These are phyloP conservation scores for Sebastes glaucus DNA, from an alignment of 2,797 vertebrate genomes.

Conservation along the genomic window DNA sequence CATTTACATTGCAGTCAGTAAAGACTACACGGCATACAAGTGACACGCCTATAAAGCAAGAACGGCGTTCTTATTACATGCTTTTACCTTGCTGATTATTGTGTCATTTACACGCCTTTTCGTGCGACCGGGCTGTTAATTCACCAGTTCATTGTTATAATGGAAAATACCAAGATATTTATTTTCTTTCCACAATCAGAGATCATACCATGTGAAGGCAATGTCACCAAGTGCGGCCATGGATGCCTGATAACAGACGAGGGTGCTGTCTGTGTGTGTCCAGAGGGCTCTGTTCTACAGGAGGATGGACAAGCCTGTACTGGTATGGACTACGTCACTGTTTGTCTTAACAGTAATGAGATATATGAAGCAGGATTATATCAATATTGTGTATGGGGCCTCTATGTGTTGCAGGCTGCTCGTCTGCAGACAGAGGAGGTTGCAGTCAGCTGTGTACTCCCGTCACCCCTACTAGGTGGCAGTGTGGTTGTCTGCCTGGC, in stretches of 20 bases:
- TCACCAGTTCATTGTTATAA: not conserved
- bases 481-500: slow-evolving; percentile 89
- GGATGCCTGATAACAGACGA: slow-evolving; percentile 85
- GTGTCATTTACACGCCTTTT: too few species aligned
- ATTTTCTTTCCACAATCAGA: slow-evolving; percentile 74
- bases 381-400: not conserved
- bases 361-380: not conserved
- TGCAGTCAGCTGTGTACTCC: slow-evolving; percentile 91
- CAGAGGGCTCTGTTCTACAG: slow-evolving; percentile 86
- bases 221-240: slow-evolving; percentile 81
- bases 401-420: slow-evolving; percentile 84
- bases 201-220: slow-evolving; percentile 81
- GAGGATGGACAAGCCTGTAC: slow-evolving; percentile 87
- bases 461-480: slow-evolving; percentile 82
- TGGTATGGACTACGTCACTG: slow-evolving; percentile 73
- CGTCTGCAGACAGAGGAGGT: slow-evolving; percentile 88
- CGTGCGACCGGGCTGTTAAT: too few species aligned
- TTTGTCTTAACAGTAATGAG: too few species aligned
- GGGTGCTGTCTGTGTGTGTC: slow-evolving; percentile 88
- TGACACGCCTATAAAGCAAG: too few species aligned
- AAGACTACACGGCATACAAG: not conserved
- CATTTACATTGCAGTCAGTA: not conserved
- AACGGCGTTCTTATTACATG: too few species aligned
- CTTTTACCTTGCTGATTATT: too few species aligned
- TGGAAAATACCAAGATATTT: not conserved